These are phyloP conservation scores for Diplolepis rosae DNA, from an alignment of 2,888 invertebrate genomes.

Conservation along the genomic window DNA sequence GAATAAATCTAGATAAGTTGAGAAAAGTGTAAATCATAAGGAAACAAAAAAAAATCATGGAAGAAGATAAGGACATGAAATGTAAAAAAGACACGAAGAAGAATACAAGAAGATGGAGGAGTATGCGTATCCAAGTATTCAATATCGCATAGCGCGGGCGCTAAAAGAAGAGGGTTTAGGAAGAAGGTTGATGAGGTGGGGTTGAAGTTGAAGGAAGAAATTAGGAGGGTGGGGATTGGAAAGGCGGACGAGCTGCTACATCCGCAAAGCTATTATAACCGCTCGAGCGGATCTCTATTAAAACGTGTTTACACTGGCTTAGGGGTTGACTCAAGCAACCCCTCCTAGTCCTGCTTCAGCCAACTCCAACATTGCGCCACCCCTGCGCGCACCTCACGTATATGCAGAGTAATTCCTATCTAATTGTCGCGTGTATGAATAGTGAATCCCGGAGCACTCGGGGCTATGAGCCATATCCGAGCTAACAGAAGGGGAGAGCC, in stretches of 20 bases:
- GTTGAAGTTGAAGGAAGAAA: slow-evolving; percentile 10
- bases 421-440: slow-evolving; percentile 74
- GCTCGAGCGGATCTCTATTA: slow-evolving; percentile 75
- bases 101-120: not conserved
- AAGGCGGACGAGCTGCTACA: slow-evolving; percentile 65
- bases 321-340: slow-evolving; percentile 73
- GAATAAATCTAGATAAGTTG: not conserved
- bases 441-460: slow-evolving; percentile 73
- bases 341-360: slow-evolving; percentile 63
- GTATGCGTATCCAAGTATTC: not conserved
- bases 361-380: slow-evolving; percentile 59
- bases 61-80: not conserved
- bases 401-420: slow-evolving; percentile 71
- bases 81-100: not conserved
- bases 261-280: slow-evolving; percentile 74
- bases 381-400: slow-evolving; percentile 48
- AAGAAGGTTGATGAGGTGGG: slow-evolving; percentile 21
- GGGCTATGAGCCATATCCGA: slow-evolving; percentile 71
- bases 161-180: slow-evolving; percentile 17
- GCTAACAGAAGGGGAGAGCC: slow-evolving; percentile 69
- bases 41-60: not conserved
- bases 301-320: slow-evolving; percentile 74
- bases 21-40: not conserved
- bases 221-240: slow-evolving; percentile 39
- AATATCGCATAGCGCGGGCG: slow-evolving; percentile 9